phyloP scores from a whole-genome alignment of 2,113 vertebrate species.

The Atlantisia rogersi region DNA sequence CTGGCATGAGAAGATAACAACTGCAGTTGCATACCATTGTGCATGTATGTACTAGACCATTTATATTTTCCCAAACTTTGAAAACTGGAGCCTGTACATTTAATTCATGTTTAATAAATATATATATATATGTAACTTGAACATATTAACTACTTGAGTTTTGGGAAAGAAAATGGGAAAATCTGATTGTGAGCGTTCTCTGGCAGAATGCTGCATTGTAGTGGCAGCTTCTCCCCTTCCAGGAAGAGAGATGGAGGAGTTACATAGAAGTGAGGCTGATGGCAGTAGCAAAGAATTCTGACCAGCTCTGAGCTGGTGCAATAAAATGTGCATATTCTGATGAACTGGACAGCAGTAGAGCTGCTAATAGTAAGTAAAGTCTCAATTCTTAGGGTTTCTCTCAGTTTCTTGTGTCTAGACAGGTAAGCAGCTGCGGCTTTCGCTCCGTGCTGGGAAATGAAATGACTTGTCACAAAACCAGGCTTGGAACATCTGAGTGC shows the following conservation, averaged over 20 bases:
- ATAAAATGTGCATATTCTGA: background rate
- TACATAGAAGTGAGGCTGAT: background rate
- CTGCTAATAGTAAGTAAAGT: background rate
- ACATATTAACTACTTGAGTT: background rate
- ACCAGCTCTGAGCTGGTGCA: background rate
- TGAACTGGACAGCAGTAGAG: background rate
- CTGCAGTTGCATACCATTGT: background rate
- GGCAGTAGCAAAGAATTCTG: background rate
- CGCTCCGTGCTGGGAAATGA: background rate
- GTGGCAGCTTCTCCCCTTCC: background rate
- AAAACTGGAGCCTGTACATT: background rate
- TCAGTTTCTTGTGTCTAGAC: background rate
- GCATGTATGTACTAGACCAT: background rate
- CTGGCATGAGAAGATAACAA: background rate
- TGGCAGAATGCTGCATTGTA: background rate
- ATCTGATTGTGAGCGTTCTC: background rate
- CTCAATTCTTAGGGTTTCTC: background rate
- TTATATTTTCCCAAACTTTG: background rate
- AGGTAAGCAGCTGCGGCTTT: background rate
- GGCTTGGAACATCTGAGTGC: background rate
- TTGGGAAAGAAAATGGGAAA: background rate
- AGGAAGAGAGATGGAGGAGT: background rate
- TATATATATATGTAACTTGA: background rate
- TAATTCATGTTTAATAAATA: background rate
- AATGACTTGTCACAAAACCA: background rate